phyloP scores from a whole-genome alignment of 2,797 vertebrate genomes.

The Otolemur crassicaudatus region DNA sequence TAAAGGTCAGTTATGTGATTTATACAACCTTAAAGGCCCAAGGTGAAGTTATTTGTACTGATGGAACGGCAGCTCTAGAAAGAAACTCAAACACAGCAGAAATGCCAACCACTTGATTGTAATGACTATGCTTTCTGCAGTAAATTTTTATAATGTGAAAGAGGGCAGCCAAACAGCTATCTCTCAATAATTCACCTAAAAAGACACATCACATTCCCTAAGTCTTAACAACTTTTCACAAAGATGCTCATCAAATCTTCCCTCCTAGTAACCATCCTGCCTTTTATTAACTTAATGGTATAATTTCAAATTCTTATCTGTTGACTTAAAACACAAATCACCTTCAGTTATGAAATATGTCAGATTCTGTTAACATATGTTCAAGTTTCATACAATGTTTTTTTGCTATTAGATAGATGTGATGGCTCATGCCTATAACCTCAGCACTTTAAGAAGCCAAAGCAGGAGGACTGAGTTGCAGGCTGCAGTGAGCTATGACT shows the following conservation, averaged over 20 bases:
- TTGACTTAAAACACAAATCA: slow-evolving; percentile 47
- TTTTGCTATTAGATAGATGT: not conserved
- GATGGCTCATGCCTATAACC: not conserved
- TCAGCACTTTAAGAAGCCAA: not conserved
- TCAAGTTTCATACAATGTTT: slow-evolving; percentile 33
- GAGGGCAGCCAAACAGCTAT: slow-evolving; percentile 16
- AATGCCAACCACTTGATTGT: slow-evolving; percentile 51
- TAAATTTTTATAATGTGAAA: slow-evolving; percentile 63
- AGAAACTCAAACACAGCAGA: slow-evolving; percentile 70
- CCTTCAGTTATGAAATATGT: slow-evolving; percentile 31
- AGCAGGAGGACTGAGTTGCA: not conserved
- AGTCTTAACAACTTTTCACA: slow-evolving; percentile 59
- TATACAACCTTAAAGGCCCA: slow-evolving; percentile 54
- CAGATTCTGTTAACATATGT: slow-evolving; percentile 37
- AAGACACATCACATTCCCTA: not conserved
- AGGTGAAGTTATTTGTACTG: slow-evolving; percentile 38
- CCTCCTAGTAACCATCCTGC: not conserved
- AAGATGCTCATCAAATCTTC: slow-evolving; percentile 43
- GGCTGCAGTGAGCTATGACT: not conserved
- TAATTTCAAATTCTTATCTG: slow-evolving; percentile 58
- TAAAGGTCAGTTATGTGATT: slow-evolving; percentile 60
- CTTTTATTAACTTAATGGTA: slow-evolving; percentile 48
- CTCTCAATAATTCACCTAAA: slow-evolving; percentile 33
- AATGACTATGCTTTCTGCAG: not conserved
- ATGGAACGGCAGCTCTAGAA: slow-evolving; percentile 37